Conservation (phyloP, 2,113 vertebrate species). For the Odontophorus gujanensis region DNA sequence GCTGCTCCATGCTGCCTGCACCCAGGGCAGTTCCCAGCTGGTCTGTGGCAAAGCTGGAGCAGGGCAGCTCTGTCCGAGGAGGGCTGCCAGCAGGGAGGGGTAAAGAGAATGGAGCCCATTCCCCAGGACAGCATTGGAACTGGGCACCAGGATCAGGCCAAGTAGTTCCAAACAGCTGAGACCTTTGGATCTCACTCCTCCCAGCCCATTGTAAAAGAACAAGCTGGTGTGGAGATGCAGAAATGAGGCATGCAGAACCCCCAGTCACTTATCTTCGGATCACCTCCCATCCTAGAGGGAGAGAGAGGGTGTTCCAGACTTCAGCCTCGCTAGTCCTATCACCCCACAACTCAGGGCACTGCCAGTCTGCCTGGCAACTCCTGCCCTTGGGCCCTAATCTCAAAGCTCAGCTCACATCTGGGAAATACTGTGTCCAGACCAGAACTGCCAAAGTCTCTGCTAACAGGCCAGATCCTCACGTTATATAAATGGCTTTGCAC, state of each 20-base stretch:
- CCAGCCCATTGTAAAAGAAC: neutral
- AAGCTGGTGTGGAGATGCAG: neutral
- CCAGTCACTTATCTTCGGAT: neutral
- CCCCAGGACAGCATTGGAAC: neutral
- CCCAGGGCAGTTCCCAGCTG: neutral
- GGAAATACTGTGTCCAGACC: neutral
- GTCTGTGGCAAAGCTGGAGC: neutral
- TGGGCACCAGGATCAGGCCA: neutral
- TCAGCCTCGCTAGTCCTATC: neutral
- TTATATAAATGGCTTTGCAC: neutral
- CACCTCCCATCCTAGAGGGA: neutral
- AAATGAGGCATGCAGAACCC: neutral
- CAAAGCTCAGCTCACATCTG: neutral
- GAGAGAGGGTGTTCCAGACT: neutral
- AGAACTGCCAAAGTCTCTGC: neutral
- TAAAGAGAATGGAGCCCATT: neutral
- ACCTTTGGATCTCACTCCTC: neutral
- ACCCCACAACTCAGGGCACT: neutral
- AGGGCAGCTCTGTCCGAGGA: accelerated
- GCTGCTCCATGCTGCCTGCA: neutral
- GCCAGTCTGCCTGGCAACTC: neutral
- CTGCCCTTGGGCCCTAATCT: neutral
- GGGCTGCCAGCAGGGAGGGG: neutral
- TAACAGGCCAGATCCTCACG: neutral
- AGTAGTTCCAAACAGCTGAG: neutral